Percentiles rank a stretch among this genome's conserved stretches.
These are phyloP conservation scores for Parascotia fuliginaria DNA, from an alignment of 2,888 invertebrate species.

Conservation along the genomic window DNA sequence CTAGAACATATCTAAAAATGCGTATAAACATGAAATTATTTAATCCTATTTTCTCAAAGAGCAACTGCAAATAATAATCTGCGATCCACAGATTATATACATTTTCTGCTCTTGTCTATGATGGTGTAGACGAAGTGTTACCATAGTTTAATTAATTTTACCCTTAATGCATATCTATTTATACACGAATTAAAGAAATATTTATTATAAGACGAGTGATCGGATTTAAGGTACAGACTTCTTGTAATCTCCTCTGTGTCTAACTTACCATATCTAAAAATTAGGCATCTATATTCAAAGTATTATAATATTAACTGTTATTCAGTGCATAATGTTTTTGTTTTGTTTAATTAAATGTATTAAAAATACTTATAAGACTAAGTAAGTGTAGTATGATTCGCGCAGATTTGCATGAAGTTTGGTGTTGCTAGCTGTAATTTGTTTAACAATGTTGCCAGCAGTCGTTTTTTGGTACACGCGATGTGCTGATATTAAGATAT, in stretches of 20 bases:
- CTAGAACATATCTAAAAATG: too few species aligned
- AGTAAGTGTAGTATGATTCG: slow-evolving; percentile 39
- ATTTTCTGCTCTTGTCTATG: slow-evolving; percentile 38
- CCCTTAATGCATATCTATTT: slow-evolving; percentile 75
- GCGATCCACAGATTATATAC: slow-evolving; percentile 16
- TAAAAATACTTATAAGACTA: slow-evolving; percentile 32
- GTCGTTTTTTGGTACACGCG: slow-evolving; percentile 55
- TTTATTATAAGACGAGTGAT: slow-evolving; percentile 73
- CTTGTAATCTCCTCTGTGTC: slow-evolving; percentile 58
- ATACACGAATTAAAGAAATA: slow-evolving; percentile 71
- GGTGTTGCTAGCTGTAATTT: slow-evolving; percentile 69
- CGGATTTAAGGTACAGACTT: slow-evolving; percentile 65
- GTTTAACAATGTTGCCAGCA: slow-evolving; percentile 60
- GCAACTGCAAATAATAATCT: too few species aligned
- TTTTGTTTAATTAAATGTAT: slow-evolving; percentile 32
- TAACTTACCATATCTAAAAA: slow-evolving; percentile 65
- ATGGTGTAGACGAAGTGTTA: slow-evolving; percentile 77
- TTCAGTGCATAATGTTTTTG: slow-evolving; percentile 27
- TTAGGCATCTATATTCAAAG: slow-evolving; percentile 42
- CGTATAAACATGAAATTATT: too few species aligned
- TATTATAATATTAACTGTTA: slow-evolving; percentile 23
- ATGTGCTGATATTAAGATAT: slow-evolving; percentile 77
- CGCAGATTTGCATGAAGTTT: slow-evolving; percentile 56
- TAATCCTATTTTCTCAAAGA: too few species aligned
- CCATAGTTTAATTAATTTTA: slow-evolving; percentile 77